Evolutionary conservation across 64 coral and sea anemone species (phyloP).

Genomic region (Pocillopora verrucosa): DNA sequence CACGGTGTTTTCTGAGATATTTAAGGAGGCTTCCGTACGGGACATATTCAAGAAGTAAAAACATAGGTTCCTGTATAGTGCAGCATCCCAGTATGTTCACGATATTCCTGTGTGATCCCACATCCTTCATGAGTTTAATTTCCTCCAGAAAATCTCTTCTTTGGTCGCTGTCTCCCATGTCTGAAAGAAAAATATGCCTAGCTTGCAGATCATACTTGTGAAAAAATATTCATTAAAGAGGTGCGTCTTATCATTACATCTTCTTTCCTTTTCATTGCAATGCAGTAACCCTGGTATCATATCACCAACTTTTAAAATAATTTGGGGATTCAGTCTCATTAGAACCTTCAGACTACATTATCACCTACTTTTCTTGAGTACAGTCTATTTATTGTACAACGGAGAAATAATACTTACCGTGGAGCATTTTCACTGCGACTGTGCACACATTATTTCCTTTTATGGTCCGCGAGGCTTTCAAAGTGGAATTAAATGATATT

Average conservation of each 20-base stretch:
- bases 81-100: constrained; percentile 52
- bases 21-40: constrained; percentile 37
- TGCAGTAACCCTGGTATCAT: too few species aligned
- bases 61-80: constrained; percentile 48
- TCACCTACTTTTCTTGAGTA: too few species aligned
- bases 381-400: neutral
- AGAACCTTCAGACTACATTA: too few species aligned
- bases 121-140: constrained; percentile 56
- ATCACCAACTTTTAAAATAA: neutral
- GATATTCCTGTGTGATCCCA: constrained; percentile 61
- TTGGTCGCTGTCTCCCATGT: constrained; percentile 1
- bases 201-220: too few species aligned
- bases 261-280: too few species aligned
- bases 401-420: constrained; percentile 10
- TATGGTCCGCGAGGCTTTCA: neutral
- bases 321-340: too few species aligned
- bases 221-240: too few species aligned
- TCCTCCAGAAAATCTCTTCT: constrained; percentile 58
- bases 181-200: neutral
- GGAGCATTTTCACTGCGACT: constrained; percentile 46
- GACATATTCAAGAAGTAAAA: constrained; percentile 37
- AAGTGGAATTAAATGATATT: neutral
- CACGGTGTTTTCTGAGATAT: constrained; percentile 38
- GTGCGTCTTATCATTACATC: too few species aligned
- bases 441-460: neutral